Percentiles rank a stretch among this genome's conserved stretches.
These are phyloP conservation scores for Mohoua ochrocephala DNA, from an alignment of 2,113 vertebrate species.

Conservation along the genomic window DNA sequence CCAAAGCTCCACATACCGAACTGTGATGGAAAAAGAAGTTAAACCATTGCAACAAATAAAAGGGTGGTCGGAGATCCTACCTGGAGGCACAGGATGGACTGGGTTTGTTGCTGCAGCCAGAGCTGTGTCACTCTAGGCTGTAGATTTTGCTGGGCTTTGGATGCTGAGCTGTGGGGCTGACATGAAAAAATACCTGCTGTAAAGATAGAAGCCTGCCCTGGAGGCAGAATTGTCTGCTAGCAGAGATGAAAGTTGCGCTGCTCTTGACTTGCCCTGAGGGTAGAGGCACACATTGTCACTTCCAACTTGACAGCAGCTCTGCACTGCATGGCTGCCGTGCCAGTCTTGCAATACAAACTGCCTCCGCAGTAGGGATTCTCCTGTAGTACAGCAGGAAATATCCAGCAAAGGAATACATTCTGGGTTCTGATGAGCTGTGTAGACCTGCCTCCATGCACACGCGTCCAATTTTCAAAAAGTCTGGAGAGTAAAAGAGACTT, in stretches of 20 bases:
- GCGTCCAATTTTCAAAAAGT: background rate
- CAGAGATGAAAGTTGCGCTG: background rate
- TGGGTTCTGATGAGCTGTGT: background rate
- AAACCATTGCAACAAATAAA: background rate
- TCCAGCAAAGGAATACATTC: background rate
- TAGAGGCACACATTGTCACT: background rate
- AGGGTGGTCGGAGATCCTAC: background rate
- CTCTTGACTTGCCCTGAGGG: background rate
- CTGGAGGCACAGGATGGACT: background rate
- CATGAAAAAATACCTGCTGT: background rate
- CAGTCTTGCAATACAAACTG: background rate
- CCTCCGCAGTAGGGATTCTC: background rate
- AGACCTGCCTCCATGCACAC: background rate
- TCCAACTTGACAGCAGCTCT: background rate
- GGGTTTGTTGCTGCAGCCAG: background rate
- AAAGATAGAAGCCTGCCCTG: background rate
- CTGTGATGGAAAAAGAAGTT: background rate
- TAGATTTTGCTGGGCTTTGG: background rate
- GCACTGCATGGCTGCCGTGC: background rate
- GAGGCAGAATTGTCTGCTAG: background rate
- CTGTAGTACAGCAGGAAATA: background rate
- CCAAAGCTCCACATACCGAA: background rate
- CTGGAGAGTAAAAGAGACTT: background rate
- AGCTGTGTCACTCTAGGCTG: background rate
- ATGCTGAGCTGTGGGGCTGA: background rate